Percentiles rank a stretch among this genome's conserved stretches.
These are phyloP conservation scores for Hybognathus amarus DNA, from an alignment of 2,797 vertebrate species.

Conservation along the genomic window DNA sequence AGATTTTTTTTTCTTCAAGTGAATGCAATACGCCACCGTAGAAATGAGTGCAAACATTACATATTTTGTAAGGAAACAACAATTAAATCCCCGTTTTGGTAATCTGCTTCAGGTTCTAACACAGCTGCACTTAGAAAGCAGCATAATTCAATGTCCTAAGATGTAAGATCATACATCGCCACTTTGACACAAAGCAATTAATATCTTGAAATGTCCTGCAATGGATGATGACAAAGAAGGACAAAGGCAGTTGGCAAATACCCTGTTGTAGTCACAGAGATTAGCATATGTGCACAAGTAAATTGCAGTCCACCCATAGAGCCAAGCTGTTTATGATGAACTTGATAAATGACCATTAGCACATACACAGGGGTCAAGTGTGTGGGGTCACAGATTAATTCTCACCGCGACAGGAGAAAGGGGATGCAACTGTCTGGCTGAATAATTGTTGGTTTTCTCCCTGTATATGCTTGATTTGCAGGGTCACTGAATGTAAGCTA, in stretches of 20 bases:
- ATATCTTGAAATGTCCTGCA: slow-evolving; percentile 47
- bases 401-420: slow-evolving; percentile 61
- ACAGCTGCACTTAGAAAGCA: background rate
- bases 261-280: slow-evolving; percentile 44
- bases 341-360: slow-evolving; percentile 71
- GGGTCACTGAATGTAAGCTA: background rate
- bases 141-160: slow-evolving; percentile 1
- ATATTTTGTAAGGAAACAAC: background rate
- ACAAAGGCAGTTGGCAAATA: slow-evolving; percentile 55
- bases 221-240: slow-evolving; percentile 50
- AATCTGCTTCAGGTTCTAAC: background rate
- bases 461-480: slow-evolving; percentile 5
- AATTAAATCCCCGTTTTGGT: background rate
- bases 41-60: background rate
- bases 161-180: slow-evolving; percentile 12
- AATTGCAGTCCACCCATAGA: slow-evolving; percentile 52
- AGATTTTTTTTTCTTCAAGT: too few species aligned
- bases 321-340: slow-evolving; percentile 46
- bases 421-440: slow-evolving; percentile 64
- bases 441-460: slow-evolving; percentile 5
- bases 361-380: slow-evolving; percentile 70
- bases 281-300: slow-evolving; percentile 54
- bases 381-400: slow-evolving; percentile 69
- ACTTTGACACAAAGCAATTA: slow-evolving; percentile 41
- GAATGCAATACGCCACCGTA: too few species aligned